Evolutionary conservation across 2,113 vertebrate genomes (phyloP).

Genomic region (Poeciliopsis prolifica): DNA sequence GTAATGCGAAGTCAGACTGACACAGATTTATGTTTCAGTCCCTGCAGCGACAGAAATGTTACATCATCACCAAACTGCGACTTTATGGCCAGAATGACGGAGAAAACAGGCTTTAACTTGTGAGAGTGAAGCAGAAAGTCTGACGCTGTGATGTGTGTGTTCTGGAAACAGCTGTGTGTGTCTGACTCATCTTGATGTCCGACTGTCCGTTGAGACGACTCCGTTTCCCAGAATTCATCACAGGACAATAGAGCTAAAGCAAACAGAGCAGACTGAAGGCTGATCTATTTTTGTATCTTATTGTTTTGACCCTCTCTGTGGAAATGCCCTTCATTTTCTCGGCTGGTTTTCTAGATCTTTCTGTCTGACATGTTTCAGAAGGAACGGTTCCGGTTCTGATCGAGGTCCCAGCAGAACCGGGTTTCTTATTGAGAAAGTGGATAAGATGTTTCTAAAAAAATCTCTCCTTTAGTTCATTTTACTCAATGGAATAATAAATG

Average conservation of each 20-base stretch:
- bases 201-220: slow-evolving; percentile 16
- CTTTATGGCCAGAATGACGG: neutral
- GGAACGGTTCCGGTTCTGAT: neutral
- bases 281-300: neutral
- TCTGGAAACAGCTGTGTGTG: neutral
- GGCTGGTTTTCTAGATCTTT: neutral
- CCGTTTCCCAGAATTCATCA: slow-evolving; percentile 15
- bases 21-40: neutral
- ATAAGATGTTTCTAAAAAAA: no score
- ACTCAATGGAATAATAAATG: no score
- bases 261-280: neutral
- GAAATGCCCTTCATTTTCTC: no score
- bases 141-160: neutral
- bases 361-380: neutral
- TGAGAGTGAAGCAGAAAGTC: neutral
- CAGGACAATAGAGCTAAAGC: neutral
- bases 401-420: neutral
- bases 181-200: slow-evolving; percentile 1
- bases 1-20: neutral
- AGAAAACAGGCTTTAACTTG: neutral
- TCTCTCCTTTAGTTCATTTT: no score
- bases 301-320: neutral
- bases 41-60: neutral
- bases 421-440: no score
- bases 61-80: neutral